A percentile compares a stretch with the other conserved stretches of the same genome.
Evolutionary conservation across 2,888 invertebrate species (phyloP).

Genomic region (Drosophila emarginata): DNA sequence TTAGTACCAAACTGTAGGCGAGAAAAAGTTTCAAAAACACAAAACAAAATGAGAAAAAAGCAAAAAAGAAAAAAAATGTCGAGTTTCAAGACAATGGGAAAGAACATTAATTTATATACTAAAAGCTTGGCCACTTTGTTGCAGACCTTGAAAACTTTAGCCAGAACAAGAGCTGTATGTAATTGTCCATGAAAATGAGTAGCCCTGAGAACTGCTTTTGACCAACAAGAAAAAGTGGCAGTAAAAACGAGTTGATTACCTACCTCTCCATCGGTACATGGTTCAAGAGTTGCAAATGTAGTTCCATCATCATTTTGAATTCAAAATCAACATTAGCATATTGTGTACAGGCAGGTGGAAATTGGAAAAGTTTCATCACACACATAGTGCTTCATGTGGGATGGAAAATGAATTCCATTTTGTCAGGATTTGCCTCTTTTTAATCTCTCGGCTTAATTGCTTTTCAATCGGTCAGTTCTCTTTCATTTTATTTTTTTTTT

Average conservation of each 20-base stretch:
- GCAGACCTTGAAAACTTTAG: conserved; percentile 45
- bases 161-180: conserved; percentile 13
- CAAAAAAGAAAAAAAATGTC: conserved; percentile 24
- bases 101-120: conserved; percentile 50
- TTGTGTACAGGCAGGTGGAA: neutral
- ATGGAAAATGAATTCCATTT: neutral
- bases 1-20: conserved; percentile 25
- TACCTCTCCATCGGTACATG: neutral
- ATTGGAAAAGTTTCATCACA: conserved; percentile 6
- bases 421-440: neutral
- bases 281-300: neutral
- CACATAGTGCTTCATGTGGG: neutral
- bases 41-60: neutral
- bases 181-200: conserved; percentile 42
- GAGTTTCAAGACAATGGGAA: conserved; percentile 28
- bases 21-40: conserved; percentile 23
- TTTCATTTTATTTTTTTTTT: neutral
- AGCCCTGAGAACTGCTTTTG: conserved; percentile 4
- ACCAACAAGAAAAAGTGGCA: conserved; percentile 1
- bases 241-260: neutral
- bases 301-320: conserved; percentile 24
- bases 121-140: conserved; percentile 20
- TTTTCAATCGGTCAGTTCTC: neutral
- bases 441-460: neutral
- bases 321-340: conserved; percentile 12